Conservation (phyloP, 2,888 invertebrate genomes). For the Amblyteles armatorius region DNA sequence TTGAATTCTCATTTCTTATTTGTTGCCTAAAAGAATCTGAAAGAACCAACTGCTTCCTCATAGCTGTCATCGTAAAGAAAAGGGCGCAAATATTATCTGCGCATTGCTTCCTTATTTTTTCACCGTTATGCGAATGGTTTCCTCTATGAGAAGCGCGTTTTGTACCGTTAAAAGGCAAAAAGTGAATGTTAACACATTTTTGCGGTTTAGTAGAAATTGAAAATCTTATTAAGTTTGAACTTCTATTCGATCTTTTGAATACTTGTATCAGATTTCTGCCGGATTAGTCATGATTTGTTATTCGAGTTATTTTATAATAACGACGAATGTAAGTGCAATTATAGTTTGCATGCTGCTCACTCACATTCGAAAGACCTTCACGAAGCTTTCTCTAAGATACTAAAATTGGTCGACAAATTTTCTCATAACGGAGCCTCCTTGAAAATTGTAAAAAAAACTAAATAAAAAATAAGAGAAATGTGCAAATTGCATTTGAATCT, state of each 20-base stretch:
- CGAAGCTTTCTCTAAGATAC: background rate
- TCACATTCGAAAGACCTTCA: background rate
- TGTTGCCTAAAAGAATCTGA: background rate
- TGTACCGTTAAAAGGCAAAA: background rate
- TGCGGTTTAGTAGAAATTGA: background rate
- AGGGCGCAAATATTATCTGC: background rate
- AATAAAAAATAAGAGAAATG: background rate
- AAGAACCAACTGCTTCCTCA: background rate
- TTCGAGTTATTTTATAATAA: background rate
- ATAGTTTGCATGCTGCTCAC: background rate
- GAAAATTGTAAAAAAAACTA: background rate
- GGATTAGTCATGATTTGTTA: background rate
- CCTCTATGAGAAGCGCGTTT: background rate
- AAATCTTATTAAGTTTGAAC: background rate
- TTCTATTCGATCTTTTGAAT: background rate
- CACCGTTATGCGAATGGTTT: background rate
- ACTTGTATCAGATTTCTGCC: background rate
- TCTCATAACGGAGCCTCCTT: background rate
- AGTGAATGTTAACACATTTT: background rate
- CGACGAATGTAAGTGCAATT: background rate
- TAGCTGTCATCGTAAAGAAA: background rate
- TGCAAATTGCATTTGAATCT: background rate
- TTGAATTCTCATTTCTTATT: slow-evolving; percentile 22
- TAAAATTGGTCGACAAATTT: background rate
- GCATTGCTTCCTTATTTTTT: background rate